A percentile compares a stretch with the other conserved stretches of the same genome.
Conservation (phyloP, 2,888 invertebrate species). For the Mechanitis mazaeus region DNA sequence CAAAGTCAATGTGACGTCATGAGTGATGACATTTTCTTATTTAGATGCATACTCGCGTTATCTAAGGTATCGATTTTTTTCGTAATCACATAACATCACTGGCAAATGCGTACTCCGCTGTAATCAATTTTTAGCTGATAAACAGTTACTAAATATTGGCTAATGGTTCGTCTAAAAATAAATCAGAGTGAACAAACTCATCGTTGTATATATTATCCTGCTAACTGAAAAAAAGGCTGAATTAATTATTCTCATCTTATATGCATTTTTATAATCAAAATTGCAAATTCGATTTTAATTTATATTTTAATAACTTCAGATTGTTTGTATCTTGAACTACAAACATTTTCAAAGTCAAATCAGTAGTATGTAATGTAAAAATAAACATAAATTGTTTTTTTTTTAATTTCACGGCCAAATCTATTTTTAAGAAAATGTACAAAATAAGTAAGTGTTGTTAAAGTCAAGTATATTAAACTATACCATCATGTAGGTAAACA, state of each 20-base stretch:
- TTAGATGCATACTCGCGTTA: conserved; percentile 14
- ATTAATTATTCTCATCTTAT: no score
- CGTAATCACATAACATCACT: conserved; percentile 17
- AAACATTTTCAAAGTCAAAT: no score
- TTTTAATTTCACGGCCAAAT: conserved; percentile 11
- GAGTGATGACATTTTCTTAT: neutral
- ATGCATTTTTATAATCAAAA: no score
- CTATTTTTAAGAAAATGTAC: neutral
- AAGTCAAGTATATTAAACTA: no score
- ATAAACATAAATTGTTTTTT: neutral
- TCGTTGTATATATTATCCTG: neutral
- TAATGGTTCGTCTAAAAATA: conserved; percentile 7
- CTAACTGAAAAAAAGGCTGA: neutral
- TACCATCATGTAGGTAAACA: no score
- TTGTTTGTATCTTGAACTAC: no score
- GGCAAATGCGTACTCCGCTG: neutral
- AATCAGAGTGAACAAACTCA: neutral
- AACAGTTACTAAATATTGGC: conserved; percentile 10
- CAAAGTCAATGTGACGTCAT: neutral
- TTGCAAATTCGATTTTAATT: no score
- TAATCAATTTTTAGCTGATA: conserved; percentile 15
- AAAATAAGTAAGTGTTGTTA: neutral
- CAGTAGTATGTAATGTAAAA: no score
- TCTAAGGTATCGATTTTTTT: conserved; percentile 19
- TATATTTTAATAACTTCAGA: no score